A percentile compares a stretch with the other conserved stretches of the same genome.
These are phyloP conservation scores for Diachasmimorpha longicaudata DNA, from an alignment of 1,140 invertebrate species.

Conservation along the genomic window DNA sequence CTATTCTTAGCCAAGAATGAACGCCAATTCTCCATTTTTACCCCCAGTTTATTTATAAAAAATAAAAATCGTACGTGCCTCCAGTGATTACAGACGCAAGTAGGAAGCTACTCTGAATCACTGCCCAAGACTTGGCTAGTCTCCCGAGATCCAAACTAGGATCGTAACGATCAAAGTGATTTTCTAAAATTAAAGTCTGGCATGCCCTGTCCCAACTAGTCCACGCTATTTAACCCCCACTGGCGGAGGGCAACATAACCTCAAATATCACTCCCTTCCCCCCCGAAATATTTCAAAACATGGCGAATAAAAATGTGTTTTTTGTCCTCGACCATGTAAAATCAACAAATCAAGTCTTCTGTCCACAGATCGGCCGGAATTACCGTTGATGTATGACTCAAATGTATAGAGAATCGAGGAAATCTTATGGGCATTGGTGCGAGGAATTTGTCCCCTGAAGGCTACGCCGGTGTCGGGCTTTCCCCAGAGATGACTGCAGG, in stretches of 20 bases:
- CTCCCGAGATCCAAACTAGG: slow-evolving; percentile 54
- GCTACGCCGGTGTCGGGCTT: slow-evolving; percentile 42
- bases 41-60: slow-evolving; percentile 6
- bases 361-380: background rate
- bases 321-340: background rate
- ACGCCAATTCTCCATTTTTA: background rate
- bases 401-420: background rate
- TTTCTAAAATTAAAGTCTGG: slow-evolving; percentile 44
- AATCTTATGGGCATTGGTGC: background rate
- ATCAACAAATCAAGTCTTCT: background rate
- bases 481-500: slow-evolving; percentile 36
- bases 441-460: background rate
- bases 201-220: background rate
- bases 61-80: slow-evolving; percentile 25
- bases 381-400: background rate
- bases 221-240: background rate
- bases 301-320: background rate
- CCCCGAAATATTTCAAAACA: background rate
- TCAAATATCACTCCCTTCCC: background rate
- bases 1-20: background rate
- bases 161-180: slow-evolving; percentile 45
- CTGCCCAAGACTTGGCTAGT: slow-evolving; percentile 46
- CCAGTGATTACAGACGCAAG: slow-evolving; percentile 45
- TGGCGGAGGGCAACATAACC: background rate
- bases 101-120: slow-evolving; percentile 53